Base-by-base conservation (phyloP, 2,113 vertebrate species). In the Crotalus horridus region DNA sequence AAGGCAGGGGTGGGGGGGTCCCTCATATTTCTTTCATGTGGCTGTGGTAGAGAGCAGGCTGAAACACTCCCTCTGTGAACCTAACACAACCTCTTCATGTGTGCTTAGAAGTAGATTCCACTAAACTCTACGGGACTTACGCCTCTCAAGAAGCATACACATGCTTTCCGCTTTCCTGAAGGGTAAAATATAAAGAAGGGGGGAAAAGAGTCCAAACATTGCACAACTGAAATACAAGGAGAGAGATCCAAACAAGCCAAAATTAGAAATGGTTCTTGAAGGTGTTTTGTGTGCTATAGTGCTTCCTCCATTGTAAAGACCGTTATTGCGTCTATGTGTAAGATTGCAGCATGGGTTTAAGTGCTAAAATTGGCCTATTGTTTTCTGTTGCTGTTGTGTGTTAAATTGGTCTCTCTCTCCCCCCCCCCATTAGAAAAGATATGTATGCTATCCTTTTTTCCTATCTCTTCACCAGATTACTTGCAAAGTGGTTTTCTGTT, bases 331-430 rank as follows among this genome's bases (percentile, higher is more conserved):
- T 92, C 58, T 33, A 12, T 26, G 39, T 61, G 8, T 4, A 85
- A 33, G 58, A 54, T 24, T n/a, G 17, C 51, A 64, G 53, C 43
- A 54, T 55, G 48, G 91, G 26, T 92, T 81, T 43, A 43, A 89
- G 39, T 23, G n/a, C 51, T 89, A 92, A 89, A 43, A 3, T 56
- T 29, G 15, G 43, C 53, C 48, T 59, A n/a, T 39, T 0, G 61
- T 56, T 81, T 85, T 56, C 39, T 24, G 39, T 0, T 0, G 46
- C n/a, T 0, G 51, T 0, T 1, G 20, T 43, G 1, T 46, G 23
- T 86, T 64, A 58, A 33, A 74, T 33, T 39, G 69, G n/a, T 33
- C 8, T 9, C 23, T 51, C 48, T 51, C 61, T 56, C 51, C 23
- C n/a, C 0, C 1, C 13, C 3, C 7, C 0, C 3, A 43, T 26